Conservation (phyloP, 1,140 invertebrate genomes). For the Frieseomelitta varia region DNA sequence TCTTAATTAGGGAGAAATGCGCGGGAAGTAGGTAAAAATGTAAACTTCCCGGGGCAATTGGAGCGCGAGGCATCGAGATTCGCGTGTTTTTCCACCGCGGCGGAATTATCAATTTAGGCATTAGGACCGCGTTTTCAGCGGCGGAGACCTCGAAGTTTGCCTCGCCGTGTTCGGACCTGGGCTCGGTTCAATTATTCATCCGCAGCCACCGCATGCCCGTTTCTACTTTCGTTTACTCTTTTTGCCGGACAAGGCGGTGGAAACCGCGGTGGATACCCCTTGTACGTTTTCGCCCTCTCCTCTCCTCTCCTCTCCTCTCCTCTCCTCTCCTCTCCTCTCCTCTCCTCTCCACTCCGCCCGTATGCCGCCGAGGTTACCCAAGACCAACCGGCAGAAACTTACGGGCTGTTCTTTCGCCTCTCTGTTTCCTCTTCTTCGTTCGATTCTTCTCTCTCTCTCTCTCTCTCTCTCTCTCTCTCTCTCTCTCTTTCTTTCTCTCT, state of each 20-base stretch:
- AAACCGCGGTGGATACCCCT: conserved; percentile 48
- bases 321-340: not conserved
- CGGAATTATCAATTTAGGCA: conserved; percentile 64
- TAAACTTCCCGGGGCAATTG: conserved; percentile 36
- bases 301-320: not conserved
- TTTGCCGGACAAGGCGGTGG: conserved; percentile 41
- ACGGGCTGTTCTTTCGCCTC: not conserved
- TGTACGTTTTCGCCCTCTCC: not conserved
- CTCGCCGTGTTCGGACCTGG: conserved; percentile 53
- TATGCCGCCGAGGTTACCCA: conserved; percentile 16
- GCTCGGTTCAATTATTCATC: conserved; percentile 68
- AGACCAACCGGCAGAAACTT: conserved; percentile 26
- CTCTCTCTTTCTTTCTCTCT: not conserved
- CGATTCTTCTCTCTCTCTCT: not conserved
- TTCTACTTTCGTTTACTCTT: conserved; percentile 58
- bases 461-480: not conserved
- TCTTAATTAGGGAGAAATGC: conserved; percentile 44
- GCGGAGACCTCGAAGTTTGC: conserved; percentile 47
- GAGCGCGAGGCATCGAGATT: conserved; percentile 7
- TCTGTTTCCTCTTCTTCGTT: not conserved
- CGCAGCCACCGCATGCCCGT: conserved; percentile 28
- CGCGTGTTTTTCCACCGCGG: conserved; percentile 34
- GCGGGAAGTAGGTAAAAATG: conserved; percentile 38
- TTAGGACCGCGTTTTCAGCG: conserved; percentile 48
- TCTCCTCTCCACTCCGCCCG: too few relatives aligned